Evolutionary conservation across 2,113 vertebrate species (phyloP), one percentile per base, ranked within the genome.

Genomic region (Mus spicilegus): DNA sequence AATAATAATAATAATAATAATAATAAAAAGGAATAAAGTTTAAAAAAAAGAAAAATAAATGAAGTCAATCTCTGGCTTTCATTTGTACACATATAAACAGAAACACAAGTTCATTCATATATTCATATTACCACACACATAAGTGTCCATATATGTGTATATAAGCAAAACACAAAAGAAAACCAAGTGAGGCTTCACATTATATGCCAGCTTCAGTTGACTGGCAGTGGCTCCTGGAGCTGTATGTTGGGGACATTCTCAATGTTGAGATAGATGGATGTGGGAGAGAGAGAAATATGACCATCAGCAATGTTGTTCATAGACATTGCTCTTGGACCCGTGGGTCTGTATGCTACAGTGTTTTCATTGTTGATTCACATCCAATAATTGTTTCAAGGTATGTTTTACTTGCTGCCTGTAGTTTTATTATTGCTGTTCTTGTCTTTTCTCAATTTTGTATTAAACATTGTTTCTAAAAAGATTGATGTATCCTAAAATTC

Each of bases 381-480:
- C 73, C 70, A 91, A 76, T 86, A 65, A 96, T 70, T 94, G 56
- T 56, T 93, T 89, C 4, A 20, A 61, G 19, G 42, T 89, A 56
- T 91, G 8, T 65, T 90, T 94, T n/a, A 42, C 69, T 90, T 88
- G 80, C 28, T 95, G 86, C 33, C 16, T 39, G 93, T 72, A 58
- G 75, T n/a, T 86, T 90, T 58, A n/a, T n/a, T n/a, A 26, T 46
- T 85, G 77, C 22, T 33, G 16, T n/a, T 73, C 7, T 24, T 81
- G 1, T 88, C 42, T 42, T 42, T 90, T 91, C 61, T 93, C 77
- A 93, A 87, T 87, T 75, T 80, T 26, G 20, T 84, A 63, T 67
- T 80, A 95, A 93, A 94, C 93, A 67, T 82, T 94, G 54, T 86
- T 93, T 86, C 72, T 87, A 58, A 28, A 80, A 92, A 88, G 46